Base-by-base conservation (phyloP, 2,113 vertebrate species). In the Procavia capensis region DNA sequence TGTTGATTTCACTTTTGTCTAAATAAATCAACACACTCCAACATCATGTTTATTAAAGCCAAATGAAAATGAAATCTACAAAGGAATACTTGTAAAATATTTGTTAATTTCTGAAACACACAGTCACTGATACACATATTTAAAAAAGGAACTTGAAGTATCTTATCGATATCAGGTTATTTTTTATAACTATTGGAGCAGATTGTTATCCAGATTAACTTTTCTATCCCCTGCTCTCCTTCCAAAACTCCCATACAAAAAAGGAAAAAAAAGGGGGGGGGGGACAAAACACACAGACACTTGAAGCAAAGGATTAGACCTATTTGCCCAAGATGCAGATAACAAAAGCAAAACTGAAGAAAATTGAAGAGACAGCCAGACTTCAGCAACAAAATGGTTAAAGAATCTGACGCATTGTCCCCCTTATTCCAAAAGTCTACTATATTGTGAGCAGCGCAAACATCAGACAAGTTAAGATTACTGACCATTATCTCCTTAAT, bases 381-480 rank as follows among this genome's bases (percentile, higher is more conserved):
- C 97, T 98, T 97, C 98, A 98, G 98, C 98, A 98, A 99, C 98
- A 98, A 98, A 98, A 98, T 98, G 97, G 98, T 99, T 99, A 98
- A 98, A 98, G 98, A 98, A 98, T 98, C 98, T 91, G 97, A 97
- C 98, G 98, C 97, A 98, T 98, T 99, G 98, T 98, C 96, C 97
- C 93, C 81, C 16, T 96, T 83, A 98, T 97, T 98, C 98, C 98
- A 98, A 99, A 98, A 97, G 98, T 95, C 96, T 64, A 79, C 97
- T 98, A 97, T 97, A 98, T 98, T 98, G 98, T 98, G 98, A 97
- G 96, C 98, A 98, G 98, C 98, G 98, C 99, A 99, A 99, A 99
- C 99, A 99, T 99, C 99, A 99, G 99, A 99, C 98, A 99, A 99
- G 99, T 99, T 99, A 98, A 99, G 99, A 99, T 99, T 98, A 99